Conservation (phyloP, 2,888 invertebrate genomes). For the Pomacea canaliculata region DNA sequence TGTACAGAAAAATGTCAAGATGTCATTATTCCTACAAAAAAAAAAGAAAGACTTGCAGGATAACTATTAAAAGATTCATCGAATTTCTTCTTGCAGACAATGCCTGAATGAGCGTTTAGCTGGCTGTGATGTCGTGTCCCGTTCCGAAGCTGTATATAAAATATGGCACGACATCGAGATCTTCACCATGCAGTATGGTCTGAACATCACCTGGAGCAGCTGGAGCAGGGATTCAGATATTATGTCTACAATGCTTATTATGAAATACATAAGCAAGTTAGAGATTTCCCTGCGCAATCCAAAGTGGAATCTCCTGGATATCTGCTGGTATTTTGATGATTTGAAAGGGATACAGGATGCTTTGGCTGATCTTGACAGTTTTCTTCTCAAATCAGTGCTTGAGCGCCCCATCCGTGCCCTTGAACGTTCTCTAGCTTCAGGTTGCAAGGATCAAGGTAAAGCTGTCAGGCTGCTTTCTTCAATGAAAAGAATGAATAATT, state of each 20-base stretch:
- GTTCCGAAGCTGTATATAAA: not conserved
- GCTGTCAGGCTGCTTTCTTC: not conserved
- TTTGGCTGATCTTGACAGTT: not conserved
- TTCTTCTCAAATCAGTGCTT: not conserved
- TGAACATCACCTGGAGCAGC: not conserved
- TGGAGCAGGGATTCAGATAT: not conserved
- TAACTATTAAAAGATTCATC: too few relatives aligned
- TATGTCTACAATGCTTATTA: not conserved
- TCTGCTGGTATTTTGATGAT: constrained; percentile 18
- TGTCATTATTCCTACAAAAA: too few relatives aligned
- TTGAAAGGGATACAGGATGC: not conserved
- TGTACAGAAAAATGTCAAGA: too few relatives aligned
- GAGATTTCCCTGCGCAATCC: not conserved
- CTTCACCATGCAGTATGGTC: not conserved
- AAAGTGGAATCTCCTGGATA: constrained; percentile 7
- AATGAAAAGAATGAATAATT: too few relatives aligned
- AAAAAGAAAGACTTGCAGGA: too few relatives aligned
- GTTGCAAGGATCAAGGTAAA: constrained; percentile 14
- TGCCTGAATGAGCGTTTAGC: constrained; percentile 1
- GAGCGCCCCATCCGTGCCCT: not conserved
- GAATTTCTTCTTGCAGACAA: too few relatives aligned
- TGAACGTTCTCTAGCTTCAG: not conserved
- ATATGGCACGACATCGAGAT: not conserved
- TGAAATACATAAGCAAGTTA: not conserved
- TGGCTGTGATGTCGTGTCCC: constrained; percentile 8